Conservation (phyloP, 2,113 vertebrate genomes). For the Chloebia gouldiae region DNA sequence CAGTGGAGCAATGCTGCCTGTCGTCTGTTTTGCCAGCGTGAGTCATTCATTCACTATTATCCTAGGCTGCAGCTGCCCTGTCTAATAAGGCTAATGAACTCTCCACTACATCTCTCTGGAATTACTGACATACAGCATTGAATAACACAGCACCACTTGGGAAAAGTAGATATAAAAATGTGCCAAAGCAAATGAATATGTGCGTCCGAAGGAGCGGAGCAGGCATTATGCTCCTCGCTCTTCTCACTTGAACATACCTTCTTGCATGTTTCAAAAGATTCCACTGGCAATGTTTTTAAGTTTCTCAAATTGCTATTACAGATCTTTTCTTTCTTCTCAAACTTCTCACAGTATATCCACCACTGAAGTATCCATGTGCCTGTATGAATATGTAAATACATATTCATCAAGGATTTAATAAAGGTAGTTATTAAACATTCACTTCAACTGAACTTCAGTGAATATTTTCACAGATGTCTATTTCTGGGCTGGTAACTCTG, state of each 20-base stretch:
- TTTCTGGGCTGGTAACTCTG: background rate
- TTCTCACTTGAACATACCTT: background rate
- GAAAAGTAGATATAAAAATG: background rate
- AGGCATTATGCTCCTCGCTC: background rate
- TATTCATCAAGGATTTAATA: background rate
- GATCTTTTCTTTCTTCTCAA: background rate
- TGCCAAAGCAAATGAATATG: background rate
- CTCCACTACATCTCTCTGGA: background rate
- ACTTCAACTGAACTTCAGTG: background rate
- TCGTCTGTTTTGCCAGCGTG: background rate
- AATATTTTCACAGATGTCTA: background rate
- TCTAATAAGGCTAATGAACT: conserved; percentile 32
- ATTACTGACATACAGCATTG: background rate
- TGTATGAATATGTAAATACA: background rate
- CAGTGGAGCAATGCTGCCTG: background rate
- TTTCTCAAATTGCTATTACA: background rate
- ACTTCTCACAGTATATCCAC: background rate
- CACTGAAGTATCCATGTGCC: background rate
- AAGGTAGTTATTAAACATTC: background rate
- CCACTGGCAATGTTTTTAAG: background rate
- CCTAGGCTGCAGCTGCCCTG: background rate
- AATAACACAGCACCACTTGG: background rate
- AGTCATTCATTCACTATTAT: background rate
- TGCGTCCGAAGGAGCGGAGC: background rate
- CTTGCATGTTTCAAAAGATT: background rate